These are phyloP conservation scores for Lipophrys pholis DNA, from an alignment of 2,113 vertebrate species.

Conservation along the genomic window DNA sequence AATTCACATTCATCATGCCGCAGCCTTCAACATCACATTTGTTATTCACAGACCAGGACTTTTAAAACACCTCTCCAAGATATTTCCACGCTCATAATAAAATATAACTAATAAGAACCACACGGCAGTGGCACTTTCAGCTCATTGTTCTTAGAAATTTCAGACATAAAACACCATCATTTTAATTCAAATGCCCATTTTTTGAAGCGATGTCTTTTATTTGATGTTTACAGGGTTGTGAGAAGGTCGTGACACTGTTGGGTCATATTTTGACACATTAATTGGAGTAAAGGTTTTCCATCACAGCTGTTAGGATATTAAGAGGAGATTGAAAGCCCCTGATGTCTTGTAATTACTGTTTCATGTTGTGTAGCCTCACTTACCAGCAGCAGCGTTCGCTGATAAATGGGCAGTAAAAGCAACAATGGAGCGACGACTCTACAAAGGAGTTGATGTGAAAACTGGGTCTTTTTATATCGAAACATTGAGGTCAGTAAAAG, in stretches of 20 bases:
- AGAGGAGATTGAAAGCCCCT: conserved; percentile 82
- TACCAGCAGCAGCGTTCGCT: conserved; percentile 65
- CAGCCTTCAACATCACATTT: conserved; percentile 26
- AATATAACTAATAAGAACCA: conserved; percentile 21
- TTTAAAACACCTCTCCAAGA: conserved; percentile 23
- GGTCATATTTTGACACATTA: conserved; percentile 78
- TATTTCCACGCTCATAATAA: conserved; percentile 46
- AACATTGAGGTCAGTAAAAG: conserved; percentile 51
- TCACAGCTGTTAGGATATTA: conserved; percentile 81
- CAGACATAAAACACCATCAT: conserved; percentile 40
- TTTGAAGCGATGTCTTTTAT: conserved; percentile 30
- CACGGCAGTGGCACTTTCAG: conserved; percentile 14
- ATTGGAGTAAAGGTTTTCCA: conserved; percentile 77
- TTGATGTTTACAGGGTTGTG: conserved; percentile 66
- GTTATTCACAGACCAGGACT: conserved; percentile 31
- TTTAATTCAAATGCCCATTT: conserved; percentile 22
- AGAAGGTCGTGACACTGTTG: conserved; percentile 75
- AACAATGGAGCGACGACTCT: conserved; percentile 58
- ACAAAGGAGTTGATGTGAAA: conserved; percentile 53
- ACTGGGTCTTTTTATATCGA: conserved; percentile 43
- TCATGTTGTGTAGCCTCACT: conserved; percentile 76
- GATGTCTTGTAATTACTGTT: conserved; percentile 83
- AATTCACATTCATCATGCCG: conserved; percentile 49
- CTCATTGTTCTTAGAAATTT: conserved; percentile 36
- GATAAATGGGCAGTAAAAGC: conserved; percentile 78